These are phyloP conservation scores for Rhyacichthys aspro DNA, from an alignment of 2,797 vertebrate species.

Conservation along the genomic window DNA sequence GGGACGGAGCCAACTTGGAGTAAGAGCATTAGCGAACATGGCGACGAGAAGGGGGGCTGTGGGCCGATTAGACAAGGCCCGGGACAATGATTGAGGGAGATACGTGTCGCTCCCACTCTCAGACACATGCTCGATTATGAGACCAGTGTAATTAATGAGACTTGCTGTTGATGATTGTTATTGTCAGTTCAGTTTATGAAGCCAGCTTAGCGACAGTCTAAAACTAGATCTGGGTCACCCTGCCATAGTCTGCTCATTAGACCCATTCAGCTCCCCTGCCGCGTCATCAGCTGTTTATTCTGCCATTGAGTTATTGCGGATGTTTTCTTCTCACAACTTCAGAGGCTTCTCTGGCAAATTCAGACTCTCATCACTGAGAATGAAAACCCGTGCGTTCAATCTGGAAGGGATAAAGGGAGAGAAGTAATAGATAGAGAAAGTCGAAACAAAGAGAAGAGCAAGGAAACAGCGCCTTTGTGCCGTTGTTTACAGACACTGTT, in stretches of 20 bases:
- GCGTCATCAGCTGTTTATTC: slow-evolving; percentile 67
- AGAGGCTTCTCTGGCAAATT: slow-evolving; percentile 42
- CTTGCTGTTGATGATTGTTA: slow-evolving; percentile 65
- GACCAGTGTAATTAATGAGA: slow-evolving; percentile 65
- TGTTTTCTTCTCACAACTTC: slow-evolving; percentile 63
- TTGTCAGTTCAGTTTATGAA: slow-evolving; percentile 58
- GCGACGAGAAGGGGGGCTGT: slow-evolving; percentile 46
- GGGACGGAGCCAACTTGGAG: slow-evolving; percentile 66
- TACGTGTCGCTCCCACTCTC: slow-evolving; percentile 23
- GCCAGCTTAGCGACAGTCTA: slow-evolving; percentile 51
- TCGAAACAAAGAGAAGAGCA: slow-evolving; percentile 16
- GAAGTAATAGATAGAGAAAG: slow-evolving; percentile 23
- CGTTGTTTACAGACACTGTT: slow-evolving; percentile 70
- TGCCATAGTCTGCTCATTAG: slow-evolving; percentile 68
- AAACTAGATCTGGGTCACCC: slow-evolving; percentile 70
- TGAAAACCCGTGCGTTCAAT: slow-evolving; percentile 44
- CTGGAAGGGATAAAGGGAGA: slow-evolving; percentile 32
- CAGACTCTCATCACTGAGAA: slow-evolving; percentile 36
- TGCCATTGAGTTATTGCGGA: slow-evolving; percentile 38
- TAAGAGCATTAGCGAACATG: slow-evolving; percentile 64
- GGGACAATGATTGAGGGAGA: slow-evolving; percentile 42
- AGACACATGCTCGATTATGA: slow-evolving; percentile 38
- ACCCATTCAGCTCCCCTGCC: slow-evolving; percentile 52
- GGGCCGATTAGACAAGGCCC: slow-evolving; percentile 52
- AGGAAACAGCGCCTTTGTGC: slow-evolving; percentile 42